Evolutionary conservation across 2,113 vertebrate species (phyloP), one percentile per base, ranked within the genome.

Genomic region (Bettongia penicillata): DNA sequence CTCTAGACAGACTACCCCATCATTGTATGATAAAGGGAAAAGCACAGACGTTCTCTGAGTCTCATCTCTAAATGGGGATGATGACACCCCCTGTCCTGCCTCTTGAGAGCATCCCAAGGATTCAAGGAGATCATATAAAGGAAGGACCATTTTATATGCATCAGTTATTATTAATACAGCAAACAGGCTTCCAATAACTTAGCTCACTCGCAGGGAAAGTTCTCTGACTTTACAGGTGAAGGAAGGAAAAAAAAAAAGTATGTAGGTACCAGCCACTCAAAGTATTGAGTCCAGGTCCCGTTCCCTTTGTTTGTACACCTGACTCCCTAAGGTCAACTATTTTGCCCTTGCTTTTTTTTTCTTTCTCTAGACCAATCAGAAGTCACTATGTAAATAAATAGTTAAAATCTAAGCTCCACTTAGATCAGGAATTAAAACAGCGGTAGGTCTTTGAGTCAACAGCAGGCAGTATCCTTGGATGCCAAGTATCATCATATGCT

Each of bases 351-450:
- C 8, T 16, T 55, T 51, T 57, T 93, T 94, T 96, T 51, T n/a
- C n/a, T 28, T 95, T 31, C 3, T 0, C 48, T 90, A 84, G 68
- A 94, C 51, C 16, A 77, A 52, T 89, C 90, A 53, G 51, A 96
- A 94, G 92, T 89, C 50, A 51, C 26, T 94, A 57, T 91, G 51
- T 91, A 93, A 93, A 37, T 92, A 22, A 24, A 12, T 25, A 92
- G 93, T 94, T 94, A 91, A 31, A 93, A 57, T 0, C 91, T 26
- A 57, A 93, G 26, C 8, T 61, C 31, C 95, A 53, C 94, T 92
- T 93, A 91, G 50, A 91, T 90, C 53, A 90, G 90, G 68, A 93
- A 22, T 31, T 90, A 90, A 95, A 95, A 52, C 92, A 61, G 51
- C 55, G 53, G 92, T 53, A 53, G 51, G 47, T 24, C 89, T 9